Conservation (phyloP, 2,113 vertebrate genomes). For the Plestiodon gilberti region DNA sequence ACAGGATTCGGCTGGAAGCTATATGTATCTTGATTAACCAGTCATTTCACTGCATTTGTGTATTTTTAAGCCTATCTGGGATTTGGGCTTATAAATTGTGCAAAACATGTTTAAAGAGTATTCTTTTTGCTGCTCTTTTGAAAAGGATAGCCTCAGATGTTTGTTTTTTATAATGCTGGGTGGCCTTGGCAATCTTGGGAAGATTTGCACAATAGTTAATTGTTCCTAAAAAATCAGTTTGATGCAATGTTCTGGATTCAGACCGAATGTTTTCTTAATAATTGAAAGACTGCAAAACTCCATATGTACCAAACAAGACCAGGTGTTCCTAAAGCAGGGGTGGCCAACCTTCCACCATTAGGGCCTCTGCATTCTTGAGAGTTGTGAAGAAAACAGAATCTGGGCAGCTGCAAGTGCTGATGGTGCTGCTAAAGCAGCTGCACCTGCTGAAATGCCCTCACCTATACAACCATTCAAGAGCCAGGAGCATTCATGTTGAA, state of each 20-base stretch:
- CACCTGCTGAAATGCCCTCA: too few relatives aligned
- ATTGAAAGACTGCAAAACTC: background rate
- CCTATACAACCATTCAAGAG: too few relatives aligned
- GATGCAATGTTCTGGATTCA: background rate
- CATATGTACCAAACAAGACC: background rate
- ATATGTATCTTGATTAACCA: background rate
- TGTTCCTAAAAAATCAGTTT: background rate
- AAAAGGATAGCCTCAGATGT: background rate
- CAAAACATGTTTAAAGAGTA: background rate
- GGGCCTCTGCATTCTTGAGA: too few relatives aligned
- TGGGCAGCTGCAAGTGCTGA: too few relatives aligned
- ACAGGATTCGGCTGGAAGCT: too few relatives aligned
- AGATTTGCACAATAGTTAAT: background rate
- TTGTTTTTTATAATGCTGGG: background rate
- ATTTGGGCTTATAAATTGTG: background rate
- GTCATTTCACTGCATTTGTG: background rate
- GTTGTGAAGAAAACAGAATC: too few relatives aligned
- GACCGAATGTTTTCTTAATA: fast-evolving
- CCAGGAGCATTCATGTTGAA: too few relatives aligned
- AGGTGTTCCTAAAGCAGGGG: background rate
- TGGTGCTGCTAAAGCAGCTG: too few relatives aligned
- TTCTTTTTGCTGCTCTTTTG: background rate
- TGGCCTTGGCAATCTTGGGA: background rate
- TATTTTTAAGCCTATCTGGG: background rate
- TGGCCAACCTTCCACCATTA: too few relatives aligned